These are phyloP conservation scores for Eunapius fragilis DNA, from an alignment of 37 sponge, comb jelly and placozoan species.

Conservation along the genomic window DNA sequence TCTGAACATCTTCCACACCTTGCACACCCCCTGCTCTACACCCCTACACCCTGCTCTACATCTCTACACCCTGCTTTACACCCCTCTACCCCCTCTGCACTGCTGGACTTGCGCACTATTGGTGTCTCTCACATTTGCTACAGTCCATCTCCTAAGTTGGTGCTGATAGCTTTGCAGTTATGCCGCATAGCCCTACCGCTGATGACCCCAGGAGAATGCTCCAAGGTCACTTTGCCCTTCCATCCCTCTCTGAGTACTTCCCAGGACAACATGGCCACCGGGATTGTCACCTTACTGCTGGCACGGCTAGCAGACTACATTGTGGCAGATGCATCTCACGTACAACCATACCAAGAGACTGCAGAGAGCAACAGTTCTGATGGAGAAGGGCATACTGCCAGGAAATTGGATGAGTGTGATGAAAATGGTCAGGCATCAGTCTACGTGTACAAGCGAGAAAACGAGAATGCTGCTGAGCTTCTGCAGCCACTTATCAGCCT, in stretches of 20 bases:
- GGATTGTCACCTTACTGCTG: conserved; percentile 78
- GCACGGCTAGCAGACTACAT: conserved; percentile 92
- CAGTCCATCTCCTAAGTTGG: conserved; percentile 93
- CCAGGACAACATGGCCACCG: conserved; percentile 46
- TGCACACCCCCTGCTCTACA: too few relatives aligned
- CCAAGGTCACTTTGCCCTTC: conserved; percentile 69
- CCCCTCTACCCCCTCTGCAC: background rate
- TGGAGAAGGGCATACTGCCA: background rate
- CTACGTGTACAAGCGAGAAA: conserved; percentile 73
- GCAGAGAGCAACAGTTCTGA: background rate
- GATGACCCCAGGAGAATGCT: conserved; percentile 79
- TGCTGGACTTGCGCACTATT: too few relatives aligned
- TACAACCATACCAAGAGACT: background rate
- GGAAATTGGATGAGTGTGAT: conserved; percentile 28
- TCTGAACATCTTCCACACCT: too few relatives aligned
- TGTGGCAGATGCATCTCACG: conserved; percentile 57
- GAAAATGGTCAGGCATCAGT: conserved; percentile 83
- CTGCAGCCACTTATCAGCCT: conserved; percentile 83
- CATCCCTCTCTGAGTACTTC: conserved; percentile 50
- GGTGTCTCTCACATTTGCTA: background rate
- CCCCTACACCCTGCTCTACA: background rate
- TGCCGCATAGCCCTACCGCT: conserved; percentile 97
- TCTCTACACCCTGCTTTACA: background rate
- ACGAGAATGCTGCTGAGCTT: conserved; percentile 84
- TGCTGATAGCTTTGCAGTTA: conserved; percentile 89